phyloP scores from a whole-genome alignment of 2,113 vertebrate species.

The Tyto alba region DNA sequence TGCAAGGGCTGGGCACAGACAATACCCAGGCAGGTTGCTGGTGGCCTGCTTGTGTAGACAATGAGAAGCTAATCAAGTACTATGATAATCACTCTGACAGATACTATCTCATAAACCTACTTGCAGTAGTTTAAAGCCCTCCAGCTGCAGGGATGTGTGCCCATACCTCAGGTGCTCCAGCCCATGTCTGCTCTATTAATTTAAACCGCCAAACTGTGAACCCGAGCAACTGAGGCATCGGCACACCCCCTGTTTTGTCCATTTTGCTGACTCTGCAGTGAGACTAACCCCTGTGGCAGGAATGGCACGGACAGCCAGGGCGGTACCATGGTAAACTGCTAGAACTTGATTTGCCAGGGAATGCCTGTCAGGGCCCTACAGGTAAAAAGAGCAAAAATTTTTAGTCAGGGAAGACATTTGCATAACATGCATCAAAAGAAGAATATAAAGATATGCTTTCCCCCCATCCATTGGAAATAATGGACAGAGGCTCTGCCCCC shows the following conservation, averaged over 20 bases:
- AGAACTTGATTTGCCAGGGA: background rate
- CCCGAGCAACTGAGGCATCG: background rate
- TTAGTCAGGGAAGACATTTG: background rate
- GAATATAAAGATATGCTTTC: background rate
- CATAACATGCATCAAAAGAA: background rate
- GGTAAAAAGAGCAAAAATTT: background rate
- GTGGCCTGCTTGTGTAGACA: background rate
- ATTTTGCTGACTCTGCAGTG: background rate
- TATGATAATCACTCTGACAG: background rate
- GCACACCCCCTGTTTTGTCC: background rate
- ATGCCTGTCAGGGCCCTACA: background rate
- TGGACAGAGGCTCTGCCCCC: background rate
- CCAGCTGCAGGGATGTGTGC: background rate
- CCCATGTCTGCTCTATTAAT: background rate
- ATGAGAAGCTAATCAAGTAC: background rate
- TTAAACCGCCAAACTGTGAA: background rate
- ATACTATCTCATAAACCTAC: background rate
- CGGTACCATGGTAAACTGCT: background rate
- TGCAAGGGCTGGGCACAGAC: background rate
- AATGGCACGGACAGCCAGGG: background rate
- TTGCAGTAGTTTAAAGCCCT: background rate
- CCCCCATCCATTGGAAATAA: background rate
- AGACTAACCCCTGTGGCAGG: background rate
- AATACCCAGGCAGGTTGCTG: background rate
- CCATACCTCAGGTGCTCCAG: background rate